Evolutionary conservation across 2,888 invertebrate species (phyloP).

Genomic region (Polietes domitor): DNA sequence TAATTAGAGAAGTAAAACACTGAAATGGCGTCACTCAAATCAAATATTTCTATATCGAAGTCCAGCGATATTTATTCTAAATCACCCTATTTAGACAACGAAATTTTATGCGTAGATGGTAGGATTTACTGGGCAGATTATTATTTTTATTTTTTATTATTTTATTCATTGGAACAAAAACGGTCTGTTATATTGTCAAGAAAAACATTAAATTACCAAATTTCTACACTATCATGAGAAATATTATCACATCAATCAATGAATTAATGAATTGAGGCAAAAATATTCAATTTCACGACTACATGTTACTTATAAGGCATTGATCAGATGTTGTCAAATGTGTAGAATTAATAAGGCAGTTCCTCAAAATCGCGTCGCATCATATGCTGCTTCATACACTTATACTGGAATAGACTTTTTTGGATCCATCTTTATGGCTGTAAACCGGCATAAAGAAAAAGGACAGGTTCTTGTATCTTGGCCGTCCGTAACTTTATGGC

Average conservation of each 20-base stretch:
- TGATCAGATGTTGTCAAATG: conserved; percentile 24
- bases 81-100: conserved; percentile 37
- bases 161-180: conserved; percentile 26
- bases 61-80: conserved; percentile 24
- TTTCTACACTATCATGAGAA: conserved; percentile 33
- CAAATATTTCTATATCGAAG: no score
- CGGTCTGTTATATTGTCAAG: conserved; percentile 57
- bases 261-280: conserved; percentile 45
- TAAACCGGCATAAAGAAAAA: conserved; percentile 41
- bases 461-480: conserved; percentile 16
- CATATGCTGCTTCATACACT: conserved; percentile 13
- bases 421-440: conserved; percentile 40
- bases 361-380: conserved; percentile 13
- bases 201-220: conserved; percentile 21
- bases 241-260: conserved; percentile 23
- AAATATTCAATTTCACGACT: conserved; percentile 34
- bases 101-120: conserved; percentile 43
- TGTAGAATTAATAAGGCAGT: conserved; percentile 40
- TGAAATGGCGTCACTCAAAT: no score
- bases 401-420: conserved; percentile 47
- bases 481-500: conserved; percentile 42
- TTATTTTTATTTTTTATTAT: no score
- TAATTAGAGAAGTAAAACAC: no score
- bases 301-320: conserved; percentile 19
- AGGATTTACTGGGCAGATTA: conserved; percentile 43